These are phyloP conservation scores for Hemibagrus guttatus DNA, from an alignment of 2,797 vertebrate species.

Conservation along the genomic window DNA sequence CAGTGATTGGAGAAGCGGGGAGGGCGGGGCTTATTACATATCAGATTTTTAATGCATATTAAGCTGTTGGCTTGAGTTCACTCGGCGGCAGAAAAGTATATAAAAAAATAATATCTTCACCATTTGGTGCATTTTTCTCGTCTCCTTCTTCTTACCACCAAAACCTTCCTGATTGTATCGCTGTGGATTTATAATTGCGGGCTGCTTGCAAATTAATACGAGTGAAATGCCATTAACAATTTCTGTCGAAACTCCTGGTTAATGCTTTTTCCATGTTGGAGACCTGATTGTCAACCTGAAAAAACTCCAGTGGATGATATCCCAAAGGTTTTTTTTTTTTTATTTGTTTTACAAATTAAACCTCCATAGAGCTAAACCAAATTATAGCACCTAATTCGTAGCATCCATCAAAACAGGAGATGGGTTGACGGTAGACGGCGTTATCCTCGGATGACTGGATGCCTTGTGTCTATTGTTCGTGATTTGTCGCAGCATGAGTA, in stretches of 20 bases:
- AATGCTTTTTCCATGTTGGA: neutral
- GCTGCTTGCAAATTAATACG: neutral
- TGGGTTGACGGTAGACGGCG: neutral
- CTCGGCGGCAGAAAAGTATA: neutral
- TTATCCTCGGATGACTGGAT: neutral
- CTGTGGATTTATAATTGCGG: no score
- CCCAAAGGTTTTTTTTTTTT: neutral
- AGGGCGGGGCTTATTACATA: neutral
- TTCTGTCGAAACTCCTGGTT: neutral
- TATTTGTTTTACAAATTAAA: conserved; percentile 19
- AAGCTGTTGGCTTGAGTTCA: neutral
- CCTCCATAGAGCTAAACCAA: conserved; percentile 7
- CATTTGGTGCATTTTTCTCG: neutral
- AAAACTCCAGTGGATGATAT: neutral
- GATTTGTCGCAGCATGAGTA: conserved; percentile 10
- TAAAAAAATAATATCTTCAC: neutral
- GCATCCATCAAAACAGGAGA: conserved; percentile 29
- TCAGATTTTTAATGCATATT: neutral
- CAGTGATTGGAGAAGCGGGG: neutral
- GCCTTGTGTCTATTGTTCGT: neutral
- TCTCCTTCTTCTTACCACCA: neutral
- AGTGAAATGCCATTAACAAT: neutral
- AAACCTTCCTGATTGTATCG: neutral
- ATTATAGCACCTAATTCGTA: conserved; percentile 23
- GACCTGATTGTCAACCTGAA: neutral